These are phyloP conservation scores for Aplocera efformata DNA, from an alignment of 2,888 invertebrate species.

Conservation along the genomic window DNA sequence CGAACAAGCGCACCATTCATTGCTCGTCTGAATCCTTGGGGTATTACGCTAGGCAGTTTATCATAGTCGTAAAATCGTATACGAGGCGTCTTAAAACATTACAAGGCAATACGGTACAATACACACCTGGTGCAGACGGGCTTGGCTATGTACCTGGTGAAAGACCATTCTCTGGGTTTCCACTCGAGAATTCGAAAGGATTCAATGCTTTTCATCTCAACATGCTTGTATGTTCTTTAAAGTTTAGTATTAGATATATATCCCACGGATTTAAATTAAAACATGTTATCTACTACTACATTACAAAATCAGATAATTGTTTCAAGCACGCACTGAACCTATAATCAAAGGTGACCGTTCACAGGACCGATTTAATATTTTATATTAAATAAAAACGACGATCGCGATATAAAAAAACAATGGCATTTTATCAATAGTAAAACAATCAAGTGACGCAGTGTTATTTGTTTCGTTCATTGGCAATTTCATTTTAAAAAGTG, in stretches of 20 bases:
- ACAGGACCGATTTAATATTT: conserved; percentile 13
- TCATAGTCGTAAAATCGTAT: conserved; percentile 32
- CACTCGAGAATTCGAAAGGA: no score
- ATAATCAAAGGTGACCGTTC: background rate
- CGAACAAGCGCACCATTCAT: conserved; percentile 27
- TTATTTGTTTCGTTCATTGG: conserved; percentile 21
- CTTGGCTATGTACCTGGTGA: background rate
- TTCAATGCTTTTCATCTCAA: no score
- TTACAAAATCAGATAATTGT: background rate
- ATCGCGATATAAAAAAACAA: conserved; percentile 15
- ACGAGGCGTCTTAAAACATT: conserved; percentile 15
- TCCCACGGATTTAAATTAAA: no score
- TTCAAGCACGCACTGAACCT: background rate
- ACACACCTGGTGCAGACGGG: conserved; percentile 12
- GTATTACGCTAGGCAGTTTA: conserved; percentile 26
- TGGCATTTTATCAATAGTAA: conserved; percentile 19
- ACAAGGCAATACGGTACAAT: conserved; percentile 11
- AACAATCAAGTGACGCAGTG: conserved; percentile 20
- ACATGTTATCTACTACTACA: no score
- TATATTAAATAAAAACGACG: conserved; percentile 20
- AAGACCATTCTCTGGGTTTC: no score
- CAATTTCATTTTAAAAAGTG: no score
- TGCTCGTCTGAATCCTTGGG: conserved; percentile 24
- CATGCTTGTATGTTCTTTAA: no score
- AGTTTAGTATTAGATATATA: no score